Conservation (phyloP, 37 sponge, comb jelly and placozoan species). For the Beroe ovata region DNA sequence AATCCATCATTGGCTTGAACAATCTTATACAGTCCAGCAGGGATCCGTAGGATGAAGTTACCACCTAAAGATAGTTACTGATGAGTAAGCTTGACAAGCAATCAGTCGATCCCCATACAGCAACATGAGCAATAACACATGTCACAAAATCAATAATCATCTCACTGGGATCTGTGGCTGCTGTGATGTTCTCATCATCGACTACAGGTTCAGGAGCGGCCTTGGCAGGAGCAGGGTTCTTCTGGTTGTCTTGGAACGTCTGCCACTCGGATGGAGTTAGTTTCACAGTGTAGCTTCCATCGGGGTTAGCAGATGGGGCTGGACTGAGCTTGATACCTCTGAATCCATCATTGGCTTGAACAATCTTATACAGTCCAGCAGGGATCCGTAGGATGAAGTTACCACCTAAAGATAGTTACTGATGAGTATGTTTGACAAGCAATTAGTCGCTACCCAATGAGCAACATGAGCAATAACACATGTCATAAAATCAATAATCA, state of each 20-base stretch:
- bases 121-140: too few species aligned
- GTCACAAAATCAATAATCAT: too few species aligned
- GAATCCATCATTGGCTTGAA: neutral
- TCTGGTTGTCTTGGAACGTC: constrained; percentile 57
- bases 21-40: neutral
- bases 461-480: too few species aligned
- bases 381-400: constrained; percentile 10
- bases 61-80: constrained; percentile 44
- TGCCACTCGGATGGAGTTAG: neutral
- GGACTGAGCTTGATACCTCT: constrained; percentile 5
- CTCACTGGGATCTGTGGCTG: neutral
- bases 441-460: too few species aligned
- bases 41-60: constrained; percentile 16
- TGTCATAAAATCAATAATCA: too few species aligned
- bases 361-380: neutral
- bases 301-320: neutral
- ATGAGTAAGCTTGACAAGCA: too few species aligned
- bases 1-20: neutral
- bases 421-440: too few species aligned
- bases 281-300: constrained; percentile 9
- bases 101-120: too few species aligned
- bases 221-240: neutral
- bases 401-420: constrained; percentile 12
- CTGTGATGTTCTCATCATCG: constrained; percentile 10
- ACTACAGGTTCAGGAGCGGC: neutral